These are phyloP conservation scores for Microtus pennsylvanicus DNA, from an alignment of 2,113 vertebrate species.

Conservation along the genomic window DNA sequence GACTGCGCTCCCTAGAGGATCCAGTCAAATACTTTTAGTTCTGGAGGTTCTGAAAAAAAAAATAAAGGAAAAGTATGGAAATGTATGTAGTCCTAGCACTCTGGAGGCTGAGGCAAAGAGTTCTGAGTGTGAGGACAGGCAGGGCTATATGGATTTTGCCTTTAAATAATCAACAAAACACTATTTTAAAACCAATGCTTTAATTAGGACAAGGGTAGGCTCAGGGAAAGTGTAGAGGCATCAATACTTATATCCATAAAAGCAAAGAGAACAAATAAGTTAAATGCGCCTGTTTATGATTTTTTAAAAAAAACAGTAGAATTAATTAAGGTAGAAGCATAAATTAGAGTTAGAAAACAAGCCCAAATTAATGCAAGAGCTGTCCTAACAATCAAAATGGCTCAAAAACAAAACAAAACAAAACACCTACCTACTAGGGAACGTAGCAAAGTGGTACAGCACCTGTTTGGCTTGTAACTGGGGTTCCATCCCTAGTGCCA, in stretches of 20 bases:
- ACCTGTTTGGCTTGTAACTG: not conserved
- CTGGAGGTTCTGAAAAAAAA: not conserved
- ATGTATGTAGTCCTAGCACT: not conserved
- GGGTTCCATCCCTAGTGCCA: not conserved
- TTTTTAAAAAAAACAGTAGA: not conserved
- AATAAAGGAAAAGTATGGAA: not conserved
- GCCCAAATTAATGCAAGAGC: not conserved
- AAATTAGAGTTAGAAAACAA: slow-evolving; percentile 15
- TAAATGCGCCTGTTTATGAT: not conserved
- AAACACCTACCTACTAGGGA: not conserved
- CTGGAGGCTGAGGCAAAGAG: not conserved
- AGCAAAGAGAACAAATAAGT: not conserved
- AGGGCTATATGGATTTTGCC: not conserved
- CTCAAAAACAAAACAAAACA: not conserved
- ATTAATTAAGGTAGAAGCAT: slow-evolving; percentile 25
- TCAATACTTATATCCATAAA: not conserved
- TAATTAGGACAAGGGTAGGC: not conserved
- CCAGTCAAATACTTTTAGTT: not conserved
- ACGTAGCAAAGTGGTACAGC: not conserved
- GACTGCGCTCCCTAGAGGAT: not conserved
- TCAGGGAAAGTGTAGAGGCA: not conserved
- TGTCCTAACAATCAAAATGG: not conserved
- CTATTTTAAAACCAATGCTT: not conserved
- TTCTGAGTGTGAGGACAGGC: not conserved
- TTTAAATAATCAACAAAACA: not conserved